A percentile compares a stretch with the other conserved stretches of the same genome.
Conservation (phyloP, 2,888 invertebrate genomes). For the Pachliopta kotzebuea region DNA sequence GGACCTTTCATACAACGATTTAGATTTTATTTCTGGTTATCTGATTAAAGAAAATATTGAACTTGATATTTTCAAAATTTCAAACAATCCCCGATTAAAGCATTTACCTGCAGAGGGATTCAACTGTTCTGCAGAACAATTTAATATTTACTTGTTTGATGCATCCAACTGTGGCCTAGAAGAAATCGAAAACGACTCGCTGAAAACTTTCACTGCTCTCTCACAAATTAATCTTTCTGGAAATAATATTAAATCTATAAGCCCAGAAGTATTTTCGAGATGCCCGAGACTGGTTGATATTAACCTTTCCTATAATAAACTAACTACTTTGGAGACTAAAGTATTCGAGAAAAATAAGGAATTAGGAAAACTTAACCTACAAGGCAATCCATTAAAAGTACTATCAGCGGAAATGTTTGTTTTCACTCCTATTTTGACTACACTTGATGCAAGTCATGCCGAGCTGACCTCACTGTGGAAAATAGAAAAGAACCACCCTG, state of each 20-base stretch:
- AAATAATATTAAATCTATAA: conserved; percentile 82
- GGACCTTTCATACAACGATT: conserved; percentile 86
- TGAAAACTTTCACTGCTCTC: conserved; percentile 86
- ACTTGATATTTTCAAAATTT: conserved; percentile 85
- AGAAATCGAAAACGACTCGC: conserved; percentile 81
- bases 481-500: conserved; percentile 68
- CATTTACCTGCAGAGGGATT: conserved; percentile 85
- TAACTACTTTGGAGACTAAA: conserved; percentile 81
- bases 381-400: conserved; percentile 85
- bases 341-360: conserved; percentile 85
- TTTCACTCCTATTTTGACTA: conserved; percentile 81
- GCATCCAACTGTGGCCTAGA: conserved; percentile 87
- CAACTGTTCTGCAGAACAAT: conserved; percentile 79
- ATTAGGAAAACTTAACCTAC: conserved; percentile 84
- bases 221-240: conserved; percentile 84
- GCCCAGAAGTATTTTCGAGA: conserved; percentile 76
- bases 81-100: conserved; percentile 84
- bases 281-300: conserved; percentile 83
- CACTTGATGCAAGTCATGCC: conserved; percentile 86
- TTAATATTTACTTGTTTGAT: conserved; percentile 85
- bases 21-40: conserved; percentile 84
- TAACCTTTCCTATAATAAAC: conserved; percentile 86
- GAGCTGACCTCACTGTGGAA: conserved; percentile 84
- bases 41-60: conserved; percentile 85
- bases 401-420: conserved; percentile 85